Conservation (phyloP, 2,113 vertebrate genomes). For the Bubalus kerabau region DNA sequence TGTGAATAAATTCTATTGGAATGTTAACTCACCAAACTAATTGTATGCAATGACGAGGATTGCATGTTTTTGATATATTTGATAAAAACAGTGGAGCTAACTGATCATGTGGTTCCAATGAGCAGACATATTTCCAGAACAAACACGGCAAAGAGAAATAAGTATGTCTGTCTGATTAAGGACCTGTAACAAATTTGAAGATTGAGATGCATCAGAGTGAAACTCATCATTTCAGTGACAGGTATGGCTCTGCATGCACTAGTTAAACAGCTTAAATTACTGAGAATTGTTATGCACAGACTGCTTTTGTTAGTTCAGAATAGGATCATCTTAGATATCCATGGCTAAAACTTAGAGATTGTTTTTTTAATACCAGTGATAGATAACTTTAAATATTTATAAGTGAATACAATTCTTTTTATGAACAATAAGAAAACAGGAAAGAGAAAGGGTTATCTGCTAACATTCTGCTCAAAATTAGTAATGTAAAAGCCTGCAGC, state of each 20-base stretch:
- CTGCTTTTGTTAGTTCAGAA: slow-evolving; percentile 16
- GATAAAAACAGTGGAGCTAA: slow-evolving; percentile 20
- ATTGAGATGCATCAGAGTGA: slow-evolving; percentile 46
- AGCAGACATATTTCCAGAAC: slow-evolving; percentile 51
- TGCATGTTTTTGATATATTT: background rate
- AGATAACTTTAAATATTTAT: background rate
- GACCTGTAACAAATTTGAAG: slow-evolving; percentile 58
- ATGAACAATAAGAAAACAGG: background rate
- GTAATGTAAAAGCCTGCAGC: background rate
- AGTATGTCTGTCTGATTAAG: slow-evolving; percentile 24
- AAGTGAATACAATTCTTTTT: background rate
- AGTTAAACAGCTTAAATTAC: slow-evolving; percentile 41
- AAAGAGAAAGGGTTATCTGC: background rate
- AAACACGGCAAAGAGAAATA: background rate
- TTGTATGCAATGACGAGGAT: background rate
- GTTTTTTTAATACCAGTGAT: background rate
- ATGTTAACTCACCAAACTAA: background rate
- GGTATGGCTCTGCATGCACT: background rate
- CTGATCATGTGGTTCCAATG: slow-evolving; percentile 22
- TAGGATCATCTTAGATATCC: background rate
- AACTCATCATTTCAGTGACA: slow-evolving; percentile 11
- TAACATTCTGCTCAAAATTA: background rate
- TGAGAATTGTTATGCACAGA: slow-evolving; percentile 1
- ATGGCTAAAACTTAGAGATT: background rate
- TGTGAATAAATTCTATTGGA: background rate